These are phyloP conservation scores for Vulpes lagopus DNA, from an alignment of 2,113 vertebrate genomes.

Conservation along the genomic window DNA sequence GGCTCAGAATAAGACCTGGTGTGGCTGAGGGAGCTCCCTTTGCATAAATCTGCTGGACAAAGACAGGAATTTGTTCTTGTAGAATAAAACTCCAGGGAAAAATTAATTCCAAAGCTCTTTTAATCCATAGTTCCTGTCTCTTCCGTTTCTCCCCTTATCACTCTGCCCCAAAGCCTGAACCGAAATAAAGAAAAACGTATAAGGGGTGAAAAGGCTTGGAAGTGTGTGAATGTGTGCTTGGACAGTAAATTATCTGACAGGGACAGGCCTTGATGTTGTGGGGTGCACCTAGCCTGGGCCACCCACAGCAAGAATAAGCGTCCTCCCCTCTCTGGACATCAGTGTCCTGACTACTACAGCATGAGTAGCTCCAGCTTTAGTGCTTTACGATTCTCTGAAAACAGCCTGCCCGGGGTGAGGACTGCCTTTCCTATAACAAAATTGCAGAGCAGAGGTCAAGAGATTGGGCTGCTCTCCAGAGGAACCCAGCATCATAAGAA, in stretches of 20 bases:
- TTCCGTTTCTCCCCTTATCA: neutral
- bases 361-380: neutral
- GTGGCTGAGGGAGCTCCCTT: neutral
- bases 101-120: neutral
- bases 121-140: neutral
- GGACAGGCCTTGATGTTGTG: neutral
- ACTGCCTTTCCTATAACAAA: neutral
- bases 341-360: neutral
- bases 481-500: neutral
- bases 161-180: neutral
- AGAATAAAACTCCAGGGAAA: neutral
- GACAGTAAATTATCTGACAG: neutral
- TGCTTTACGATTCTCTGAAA: neutral
- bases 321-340: neutral
- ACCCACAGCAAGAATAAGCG: accelerated
- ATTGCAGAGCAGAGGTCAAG: neutral
- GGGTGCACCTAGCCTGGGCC: neutral
- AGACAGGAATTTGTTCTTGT: neutral
- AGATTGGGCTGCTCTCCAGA: neutral
- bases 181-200: neutral
- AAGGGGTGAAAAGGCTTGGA: neutral
- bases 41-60: neutral
- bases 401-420: neutral
- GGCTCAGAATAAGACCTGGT: neutral
- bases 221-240: accelerated